Evolutionary conservation across 2,888 invertebrate genomes (phyloP), one percentile per base, ranked within the genome.

Genomic region (Acanthosepion esculentum): DNA sequence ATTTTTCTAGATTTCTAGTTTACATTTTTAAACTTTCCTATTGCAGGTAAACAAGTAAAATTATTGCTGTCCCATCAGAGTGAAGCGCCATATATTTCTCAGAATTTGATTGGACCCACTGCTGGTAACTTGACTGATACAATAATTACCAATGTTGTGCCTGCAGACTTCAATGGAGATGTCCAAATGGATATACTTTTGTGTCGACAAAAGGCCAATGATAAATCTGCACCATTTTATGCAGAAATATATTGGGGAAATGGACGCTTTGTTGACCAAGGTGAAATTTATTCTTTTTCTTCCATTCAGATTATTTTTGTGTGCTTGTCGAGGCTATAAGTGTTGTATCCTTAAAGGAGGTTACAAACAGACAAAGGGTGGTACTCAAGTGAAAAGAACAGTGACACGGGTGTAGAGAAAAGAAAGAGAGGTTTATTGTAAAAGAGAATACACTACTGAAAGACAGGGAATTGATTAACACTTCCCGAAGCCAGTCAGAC

Each of bases 121-220:
- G 93, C 94, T 1, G 94, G 95, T 12, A 94, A 94, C 23, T 93
- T 94, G 91, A 94, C 64, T 91, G 94, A 95, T 48, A 94, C 95
- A 12, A 94, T 94, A 7, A 96, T 98, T 33, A 97, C 98, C 0
- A 98, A 99, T 97, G 98, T 99, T 12, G 98, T 99, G 0, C 99
- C 99, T 53, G 99, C 99, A 0, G 99, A 99, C 97, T 99, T 98
- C 97, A 98, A 99, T 97, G 99, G 99, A 0, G 99, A 99, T 98
- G 99, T 99, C 0, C 98, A 98, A 95, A 99, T 99, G 99, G 99
- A 99, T 97, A 98, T 99, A 33, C 97, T 99, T 95, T 98, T 99
- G 0, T 91, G 91, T 94, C 94, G 94, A 8, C 94, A 91, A 48
- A 95, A 64, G 33, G 94, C 64, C 92, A 93, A 48, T 10, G 59